Evolutionary conservation across 2,113 vertebrate species (phyloP), one percentile per base, ranked within the genome.

Genomic region (Oryzias celebensis): DNA sequence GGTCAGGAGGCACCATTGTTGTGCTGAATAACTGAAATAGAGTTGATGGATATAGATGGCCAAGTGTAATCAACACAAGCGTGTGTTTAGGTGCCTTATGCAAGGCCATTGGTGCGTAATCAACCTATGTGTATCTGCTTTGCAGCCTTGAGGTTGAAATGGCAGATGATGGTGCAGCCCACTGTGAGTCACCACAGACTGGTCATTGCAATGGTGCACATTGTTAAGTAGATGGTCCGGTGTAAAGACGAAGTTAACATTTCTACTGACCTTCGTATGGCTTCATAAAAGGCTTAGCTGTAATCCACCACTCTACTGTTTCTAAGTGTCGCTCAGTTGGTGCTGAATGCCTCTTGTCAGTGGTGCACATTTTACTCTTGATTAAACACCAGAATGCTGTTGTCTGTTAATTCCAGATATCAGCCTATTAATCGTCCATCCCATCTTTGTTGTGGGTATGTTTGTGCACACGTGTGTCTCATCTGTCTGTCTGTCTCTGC

Each of bases 1-100:
- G 90, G 87, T 87, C 86, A 86, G 83, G 83, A 90, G 82, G 78
- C 77, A 75, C 86, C 73, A 91, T 92, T 92, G 91, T 91, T 84
- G 85, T 72, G 75, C 71, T 89, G 86, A 85, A 83, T 85, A 85
- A 88, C 82, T 83, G 85, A 88, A 87, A 88, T 78, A 78, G 85
- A 89, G 88, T 90, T 88, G 86, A 89, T 92, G 78, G 85, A 88
- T 90, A 83, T 91, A 87, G 77, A 81, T 88, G 81, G 80, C 56
- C 72, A 75, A 90, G 83, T 85, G 83, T 85, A 87, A 85, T 84
- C 78, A 84, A 80, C 75, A 80, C 79, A 31, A 89, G 81, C 79
- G 81, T 82, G 85, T 82, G 86, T 87, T 86, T 84, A 71, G 74
- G 79, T 72, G 85, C 81, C 85, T 86, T 86, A 85, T 87, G 81